Percentiles rank a stretch among this genome's conserved stretches.
phyloP scores from a whole-genome alignment of 2,113 vertebrate species.

The Amphilophus citrinellus region DNA sequence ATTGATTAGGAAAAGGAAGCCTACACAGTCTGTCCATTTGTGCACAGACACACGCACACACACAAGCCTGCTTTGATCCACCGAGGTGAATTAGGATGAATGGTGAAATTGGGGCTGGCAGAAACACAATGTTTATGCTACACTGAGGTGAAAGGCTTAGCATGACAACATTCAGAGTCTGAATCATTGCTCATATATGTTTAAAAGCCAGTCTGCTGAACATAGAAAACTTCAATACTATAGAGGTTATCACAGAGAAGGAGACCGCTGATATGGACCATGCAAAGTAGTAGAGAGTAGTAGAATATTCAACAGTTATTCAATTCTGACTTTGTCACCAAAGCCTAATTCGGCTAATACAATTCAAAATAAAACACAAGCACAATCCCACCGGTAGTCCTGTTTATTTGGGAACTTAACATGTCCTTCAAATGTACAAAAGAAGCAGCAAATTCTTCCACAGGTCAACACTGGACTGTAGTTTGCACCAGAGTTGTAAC shows the following conservation, averaged over 20 bases:
- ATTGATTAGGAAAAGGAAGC: neutral
- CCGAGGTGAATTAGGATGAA: neutral
- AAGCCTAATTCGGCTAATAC: no score
- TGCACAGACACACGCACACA: neutral
- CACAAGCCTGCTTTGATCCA: neutral
- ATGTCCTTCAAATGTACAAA: no score
- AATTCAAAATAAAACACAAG: no score
- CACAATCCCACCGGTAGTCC: no score
- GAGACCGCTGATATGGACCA: slow-evolving; percentile 10
- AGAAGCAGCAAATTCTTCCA: no score
- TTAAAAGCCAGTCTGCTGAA: neutral
- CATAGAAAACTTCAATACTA: neutral
- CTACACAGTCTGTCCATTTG: neutral
- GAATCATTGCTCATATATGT: neutral
- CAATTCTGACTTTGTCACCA: no score
- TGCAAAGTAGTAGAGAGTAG: neutral
- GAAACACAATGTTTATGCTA: neutral
- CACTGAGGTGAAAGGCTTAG: neutral
- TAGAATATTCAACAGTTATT: no score
- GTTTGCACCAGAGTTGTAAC: no score
- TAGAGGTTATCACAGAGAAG: neutral
- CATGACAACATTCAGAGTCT: neutral
- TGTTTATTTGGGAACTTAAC: no score
- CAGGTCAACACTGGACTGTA: no score
- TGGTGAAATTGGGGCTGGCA: neutral